phyloP scores from a whole-genome alignment of 2,113 vertebrate species.

The Brachyhypopomus gauderio region DNA sequence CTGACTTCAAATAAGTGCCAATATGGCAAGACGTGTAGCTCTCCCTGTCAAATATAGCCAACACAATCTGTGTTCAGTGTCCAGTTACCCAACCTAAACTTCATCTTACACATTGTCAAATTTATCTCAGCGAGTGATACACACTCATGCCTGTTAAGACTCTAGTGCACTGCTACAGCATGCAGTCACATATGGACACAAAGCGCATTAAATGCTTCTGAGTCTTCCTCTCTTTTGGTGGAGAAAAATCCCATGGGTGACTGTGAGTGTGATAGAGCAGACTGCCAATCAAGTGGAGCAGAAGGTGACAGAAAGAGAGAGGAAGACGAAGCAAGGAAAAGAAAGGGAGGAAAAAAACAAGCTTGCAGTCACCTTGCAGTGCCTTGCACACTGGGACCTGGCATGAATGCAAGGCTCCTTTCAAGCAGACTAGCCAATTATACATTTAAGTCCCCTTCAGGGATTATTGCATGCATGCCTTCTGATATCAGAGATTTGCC shows the following conservation, averaged over 20 bases:
- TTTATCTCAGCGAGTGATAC: background rate
- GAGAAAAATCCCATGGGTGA: background rate
- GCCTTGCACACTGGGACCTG: conserved; percentile 49
- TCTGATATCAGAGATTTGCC: conserved; percentile 49
- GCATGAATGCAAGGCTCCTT: conserved; percentile 54
- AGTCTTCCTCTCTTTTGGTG: background rate
- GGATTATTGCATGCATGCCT: conserved; percentile 21
- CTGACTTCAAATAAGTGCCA: conserved; percentile 8
- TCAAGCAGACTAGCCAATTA: conserved; percentile 54
- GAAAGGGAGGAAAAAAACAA: background rate
- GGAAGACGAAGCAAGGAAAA: background rate
- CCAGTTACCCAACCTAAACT: too few species aligned
- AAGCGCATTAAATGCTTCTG: conserved; percentile 5
- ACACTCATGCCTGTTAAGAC: background rate
- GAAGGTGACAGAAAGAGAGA: conserved; percentile 8
- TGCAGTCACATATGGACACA: conserved; percentile 7
- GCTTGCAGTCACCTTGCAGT: conserved; percentile 22
- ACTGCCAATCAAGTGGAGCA: background rate
- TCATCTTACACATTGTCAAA: background rate
- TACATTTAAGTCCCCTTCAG: conserved; percentile 52
- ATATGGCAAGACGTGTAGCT: background rate
- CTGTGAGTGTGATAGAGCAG: background rate
- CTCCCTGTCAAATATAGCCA: background rate
- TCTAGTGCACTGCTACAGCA: background rate
- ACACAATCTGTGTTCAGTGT: background rate